Conservation (phyloP, 2,113 vertebrate species). For the Calidris pygmaea region DNA sequence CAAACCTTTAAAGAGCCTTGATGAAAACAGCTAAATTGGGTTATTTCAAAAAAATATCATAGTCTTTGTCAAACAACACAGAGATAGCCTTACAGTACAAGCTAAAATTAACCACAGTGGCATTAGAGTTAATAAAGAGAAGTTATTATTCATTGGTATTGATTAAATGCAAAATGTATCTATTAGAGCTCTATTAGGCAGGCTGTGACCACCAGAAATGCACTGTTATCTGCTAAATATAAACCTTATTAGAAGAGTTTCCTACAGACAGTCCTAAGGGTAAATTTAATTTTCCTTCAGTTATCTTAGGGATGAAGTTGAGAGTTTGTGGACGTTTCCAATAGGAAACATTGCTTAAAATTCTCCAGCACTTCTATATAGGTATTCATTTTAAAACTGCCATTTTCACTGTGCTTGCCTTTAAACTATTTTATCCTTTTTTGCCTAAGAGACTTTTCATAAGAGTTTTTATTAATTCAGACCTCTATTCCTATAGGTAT, state of each 20-base stretch:
- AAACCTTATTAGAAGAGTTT: conserved; percentile 34
- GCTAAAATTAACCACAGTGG: not conserved
- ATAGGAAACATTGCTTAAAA: not conserved
- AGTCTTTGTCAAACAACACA: not conserved
- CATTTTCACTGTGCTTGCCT: not conserved
- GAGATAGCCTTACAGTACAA: not conserved
- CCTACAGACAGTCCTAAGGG: conserved; percentile 18
- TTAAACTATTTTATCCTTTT: not conserved
- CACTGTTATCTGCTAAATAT: conserved; percentile 39
- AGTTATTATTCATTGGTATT: conserved; percentile 42
- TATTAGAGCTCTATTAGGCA: conserved; percentile 40
- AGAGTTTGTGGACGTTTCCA: not conserved
- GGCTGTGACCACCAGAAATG: conserved; percentile 21
- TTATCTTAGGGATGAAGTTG: conserved; percentile 35
- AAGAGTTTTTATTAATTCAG: not conserved
- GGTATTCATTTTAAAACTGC: not conserved
- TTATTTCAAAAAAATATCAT: not conserved
- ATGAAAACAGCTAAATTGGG: not conserved
- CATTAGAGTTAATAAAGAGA: conserved; percentile 27
- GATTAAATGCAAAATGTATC: conserved; percentile 41
- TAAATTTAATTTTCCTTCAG: conserved; percentile 55
- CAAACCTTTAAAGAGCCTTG: not conserved
- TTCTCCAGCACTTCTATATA: not conserved
- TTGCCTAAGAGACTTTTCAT: not conserved
- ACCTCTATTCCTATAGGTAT: not conserved